Evolutionary conservation across 2,797 vertebrate genomes (phyloP).

Genomic region (Hafferia zeledoni): DNA sequence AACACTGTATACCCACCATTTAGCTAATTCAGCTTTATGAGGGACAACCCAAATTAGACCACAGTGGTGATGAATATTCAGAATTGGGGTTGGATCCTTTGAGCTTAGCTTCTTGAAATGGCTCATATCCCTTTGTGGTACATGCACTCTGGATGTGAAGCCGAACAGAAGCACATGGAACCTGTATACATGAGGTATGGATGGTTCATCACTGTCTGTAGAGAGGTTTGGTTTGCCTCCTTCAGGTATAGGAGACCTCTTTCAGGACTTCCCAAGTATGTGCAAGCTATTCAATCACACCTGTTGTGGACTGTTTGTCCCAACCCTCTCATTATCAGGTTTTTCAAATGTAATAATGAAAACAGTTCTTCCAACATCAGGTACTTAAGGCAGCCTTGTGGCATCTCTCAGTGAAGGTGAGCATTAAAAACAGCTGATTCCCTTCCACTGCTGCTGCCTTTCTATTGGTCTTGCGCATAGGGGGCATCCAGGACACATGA

Average conservation of each 20-base stretch:
- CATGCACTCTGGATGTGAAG: accelerated
- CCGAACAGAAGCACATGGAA: neutral
- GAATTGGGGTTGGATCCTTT: neutral
- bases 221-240: neutral
- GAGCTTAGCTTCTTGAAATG: neutral
- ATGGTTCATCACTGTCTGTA: neutral
- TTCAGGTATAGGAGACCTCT: accelerated
- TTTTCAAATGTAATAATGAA: neutral
- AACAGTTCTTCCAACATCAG: neutral
- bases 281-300: neutral
- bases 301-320: neutral
- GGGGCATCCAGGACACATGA: neutral
- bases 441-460: neutral
- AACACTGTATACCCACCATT: neutral
- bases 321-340: accelerated
- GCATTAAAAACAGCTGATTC: neutral
- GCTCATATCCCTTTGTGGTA: neutral
- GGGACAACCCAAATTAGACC: neutral
- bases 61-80: neutral
- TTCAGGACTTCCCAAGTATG: neutral
- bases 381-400: neutral
- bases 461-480: neutral
- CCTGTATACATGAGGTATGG: neutral
- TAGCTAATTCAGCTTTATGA: neutral
- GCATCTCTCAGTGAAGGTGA: neutral